A percentile compares a stretch with the other conserved stretches of the same genome.
Conservation (phyloP, 2,113 vertebrate genomes). For the Monarcha castaneiventris region DNA sequence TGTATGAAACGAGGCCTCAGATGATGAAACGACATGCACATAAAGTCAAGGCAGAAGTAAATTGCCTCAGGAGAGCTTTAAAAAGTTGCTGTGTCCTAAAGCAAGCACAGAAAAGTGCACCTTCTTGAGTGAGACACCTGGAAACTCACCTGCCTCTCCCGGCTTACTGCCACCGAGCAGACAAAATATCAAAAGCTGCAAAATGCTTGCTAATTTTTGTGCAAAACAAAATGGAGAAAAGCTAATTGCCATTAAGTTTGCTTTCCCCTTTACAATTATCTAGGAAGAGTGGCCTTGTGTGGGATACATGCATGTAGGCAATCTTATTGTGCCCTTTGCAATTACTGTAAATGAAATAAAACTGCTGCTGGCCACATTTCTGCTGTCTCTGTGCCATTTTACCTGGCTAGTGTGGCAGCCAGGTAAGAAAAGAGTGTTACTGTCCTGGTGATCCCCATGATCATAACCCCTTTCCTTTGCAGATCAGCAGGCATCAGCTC, state of each 20-base stretch:
- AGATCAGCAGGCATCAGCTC: not conserved
- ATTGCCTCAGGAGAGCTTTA: slow-evolving; percentile 39
- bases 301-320: not conserved
- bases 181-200: not conserved
- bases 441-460: rapidly evolving
- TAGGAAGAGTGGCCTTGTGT: not conserved
- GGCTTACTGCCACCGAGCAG: rapidly evolving
- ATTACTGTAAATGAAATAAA: not conserved
- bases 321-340: not conserved
- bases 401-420: not conserved
- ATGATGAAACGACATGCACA: slow-evolving; percentile 59
- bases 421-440: not conserved
- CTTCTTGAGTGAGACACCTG: not conserved
- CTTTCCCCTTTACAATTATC: not conserved
- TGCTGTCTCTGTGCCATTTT: not conserved
- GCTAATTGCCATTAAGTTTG: not conserved
- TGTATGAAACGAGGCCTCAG: slow-evolving; percentile 63
- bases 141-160: not conserved
- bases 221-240: not conserved
- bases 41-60: slow-evolving; percentile 58
- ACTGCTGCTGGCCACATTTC: not conserved
- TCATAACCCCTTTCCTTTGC: not conserved
- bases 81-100: slow-evolving; percentile 11
- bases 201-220: not conserved
- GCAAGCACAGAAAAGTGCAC: not conserved